A percentile compares a stretch with the other conserved stretches of the same genome.
Evolutionary conservation across 1,140 invertebrate species (phyloP).

Genomic region (Cryptotermes secundus): DNA sequence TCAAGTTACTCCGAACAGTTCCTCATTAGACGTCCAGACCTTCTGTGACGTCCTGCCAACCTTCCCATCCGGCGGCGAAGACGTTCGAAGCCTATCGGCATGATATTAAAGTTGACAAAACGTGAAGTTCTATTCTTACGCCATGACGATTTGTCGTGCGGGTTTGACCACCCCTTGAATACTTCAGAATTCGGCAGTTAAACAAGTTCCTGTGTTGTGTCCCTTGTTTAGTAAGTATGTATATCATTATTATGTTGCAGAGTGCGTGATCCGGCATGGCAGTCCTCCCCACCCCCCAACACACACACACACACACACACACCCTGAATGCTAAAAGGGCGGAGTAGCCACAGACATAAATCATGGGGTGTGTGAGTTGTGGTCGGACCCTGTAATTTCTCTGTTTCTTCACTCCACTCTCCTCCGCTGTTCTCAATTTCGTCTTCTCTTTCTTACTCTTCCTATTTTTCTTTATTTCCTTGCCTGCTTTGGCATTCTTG

Average conservation of each 20-base stretch:
- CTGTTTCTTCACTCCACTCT: not conserved
- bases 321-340: not conserved
- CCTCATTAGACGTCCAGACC: too few relatives aligned
- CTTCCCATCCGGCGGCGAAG: too few relatives aligned
- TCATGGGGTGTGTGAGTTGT: conserved; percentile 24
- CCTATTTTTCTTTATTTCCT: not conserved
- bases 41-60: too few relatives aligned
- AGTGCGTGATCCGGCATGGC: not conserved
- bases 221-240: not conserved
- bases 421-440: not conserved
- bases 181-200: too few relatives aligned
- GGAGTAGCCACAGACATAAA: conserved; percentile 22
- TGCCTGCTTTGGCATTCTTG: not conserved
- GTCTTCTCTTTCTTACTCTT: not conserved
- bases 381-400: conserved; percentile 23
- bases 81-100: too few relatives aligned
- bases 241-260: not conserved
- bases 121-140: too few relatives aligned
- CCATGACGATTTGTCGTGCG: too few relatives aligned
- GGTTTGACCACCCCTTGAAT: too few relatives aligned
- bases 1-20: too few relatives aligned
- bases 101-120: too few relatives aligned
- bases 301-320: too few relatives aligned
- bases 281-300: too few relatives aligned
- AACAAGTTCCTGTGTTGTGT: not conserved